Conservation (phyloP, 2,797 vertebrate species). For the Poeciliopsis turneri region DNA sequence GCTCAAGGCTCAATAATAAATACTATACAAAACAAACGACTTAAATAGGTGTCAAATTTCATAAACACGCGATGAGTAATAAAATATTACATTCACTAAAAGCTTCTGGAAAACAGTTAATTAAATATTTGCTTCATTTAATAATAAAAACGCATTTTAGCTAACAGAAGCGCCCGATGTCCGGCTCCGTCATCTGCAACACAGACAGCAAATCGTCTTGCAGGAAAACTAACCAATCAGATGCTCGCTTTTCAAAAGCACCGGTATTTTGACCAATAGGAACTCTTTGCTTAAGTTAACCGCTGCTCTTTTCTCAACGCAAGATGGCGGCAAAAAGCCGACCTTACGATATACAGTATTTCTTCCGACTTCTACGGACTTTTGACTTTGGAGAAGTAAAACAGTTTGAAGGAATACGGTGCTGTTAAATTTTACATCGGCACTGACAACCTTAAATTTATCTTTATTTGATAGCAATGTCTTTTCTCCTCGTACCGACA, state of each 20-base stretch:
- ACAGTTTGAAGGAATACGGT: background rate
- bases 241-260: conserved; percentile 45
- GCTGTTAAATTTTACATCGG: background rate
- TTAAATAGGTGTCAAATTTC: conserved; percentile 41
- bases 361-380: too few relatives aligned
- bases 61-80: conserved; percentile 14
- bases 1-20: conserved; percentile 66
- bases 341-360: background rate
- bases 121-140: conserved; percentile 74
- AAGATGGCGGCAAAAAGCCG: conserved; percentile 52
- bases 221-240: conserved; percentile 72
- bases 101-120: conserved; percentile 21
- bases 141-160: conserved; percentile 74
- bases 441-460: background rate
- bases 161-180: conserved; percentile 66
- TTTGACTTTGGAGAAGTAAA: background rate
- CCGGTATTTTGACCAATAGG: conserved; percentile 70
- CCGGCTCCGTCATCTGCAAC: conserved; percentile 75
- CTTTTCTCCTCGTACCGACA: background rate
- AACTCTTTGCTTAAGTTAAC: background rate
- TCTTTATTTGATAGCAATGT: background rate
- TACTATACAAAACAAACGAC: conserved; percentile 63
- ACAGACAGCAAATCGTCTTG: conserved; percentile 63
- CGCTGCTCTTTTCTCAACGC: conserved; percentile 15
- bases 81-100: conserved; percentile 27